Conservation (phyloP, 2,797 vertebrate species). For the Chrosomus eos region DNA sequence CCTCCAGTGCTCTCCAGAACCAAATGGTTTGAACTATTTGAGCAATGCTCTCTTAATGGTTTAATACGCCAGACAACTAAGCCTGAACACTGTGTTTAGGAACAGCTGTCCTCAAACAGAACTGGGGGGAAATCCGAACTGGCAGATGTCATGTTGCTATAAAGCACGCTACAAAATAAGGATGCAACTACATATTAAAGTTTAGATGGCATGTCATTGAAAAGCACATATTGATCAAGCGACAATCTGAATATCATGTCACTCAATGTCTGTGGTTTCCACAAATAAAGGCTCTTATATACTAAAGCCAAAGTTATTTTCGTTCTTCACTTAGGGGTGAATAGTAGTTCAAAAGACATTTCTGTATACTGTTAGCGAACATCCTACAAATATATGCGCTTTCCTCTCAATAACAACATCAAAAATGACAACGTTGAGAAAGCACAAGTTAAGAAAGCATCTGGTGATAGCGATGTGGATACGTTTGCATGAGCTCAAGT, state of each 20-base stretch:
- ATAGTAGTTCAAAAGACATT: not conserved
- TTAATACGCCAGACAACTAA: conserved; percentile 74
- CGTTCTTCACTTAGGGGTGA: not conserved
- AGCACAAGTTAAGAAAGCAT: not conserved
- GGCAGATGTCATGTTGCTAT: conserved; percentile 82
- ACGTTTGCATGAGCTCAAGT: not conserved
- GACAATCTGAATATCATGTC: not conserved
- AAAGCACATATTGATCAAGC: not conserved
- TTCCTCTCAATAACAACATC: not conserved
- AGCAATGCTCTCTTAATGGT: conserved; percentile 74
- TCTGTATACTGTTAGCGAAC: not conserved
- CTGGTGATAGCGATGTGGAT: not conserved
- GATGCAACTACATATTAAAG: conserved; percentile 73
- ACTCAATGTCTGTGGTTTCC: not conserved
- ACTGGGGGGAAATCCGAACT: conserved; percentile 70
- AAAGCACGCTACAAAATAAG: conserved; percentile 82
- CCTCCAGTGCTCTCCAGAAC: conserved; percentile 68
- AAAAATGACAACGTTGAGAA: not conserved
- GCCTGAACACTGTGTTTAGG: conserved; percentile 74
- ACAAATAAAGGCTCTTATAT: not conserved
- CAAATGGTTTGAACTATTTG: conserved; percentile 73
- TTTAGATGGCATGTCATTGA: not conserved
- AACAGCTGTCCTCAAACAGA: conserved; percentile 32
- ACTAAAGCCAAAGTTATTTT: not conserved
- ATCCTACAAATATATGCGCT: not conserved